Conservation (phyloP, 2,888 invertebrate genomes). For the Apotomis betuletana region DNA sequence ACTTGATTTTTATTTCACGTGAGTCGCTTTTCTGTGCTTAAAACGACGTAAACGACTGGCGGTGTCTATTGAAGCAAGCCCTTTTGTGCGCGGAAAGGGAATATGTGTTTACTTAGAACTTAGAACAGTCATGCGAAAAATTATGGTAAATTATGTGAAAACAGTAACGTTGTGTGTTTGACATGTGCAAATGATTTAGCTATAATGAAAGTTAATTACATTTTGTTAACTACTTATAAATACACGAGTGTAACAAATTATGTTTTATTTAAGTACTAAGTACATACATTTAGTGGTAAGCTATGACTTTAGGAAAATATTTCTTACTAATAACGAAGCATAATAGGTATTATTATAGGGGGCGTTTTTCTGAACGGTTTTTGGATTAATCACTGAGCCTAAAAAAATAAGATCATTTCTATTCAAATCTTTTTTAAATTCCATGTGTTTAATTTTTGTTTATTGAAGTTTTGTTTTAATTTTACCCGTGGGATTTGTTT, state of each 20-base stretch:
- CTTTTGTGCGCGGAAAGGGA: background rate
- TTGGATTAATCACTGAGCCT: too few species aligned
- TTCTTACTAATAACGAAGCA: too few species aligned
- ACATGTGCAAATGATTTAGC: background rate
- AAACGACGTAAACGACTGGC: background rate
- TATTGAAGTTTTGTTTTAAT: too few species aligned
- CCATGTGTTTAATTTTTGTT: too few species aligned
- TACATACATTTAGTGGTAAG: too few species aligned
- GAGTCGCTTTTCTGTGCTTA: background rate
- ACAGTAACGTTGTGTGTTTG: background rate
- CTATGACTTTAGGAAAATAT: too few species aligned
- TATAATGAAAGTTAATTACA: background rate
- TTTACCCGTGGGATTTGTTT: too few species aligned
- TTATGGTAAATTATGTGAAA: conserved; percentile 6
- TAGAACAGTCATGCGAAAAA: background rate
- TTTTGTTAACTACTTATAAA: background rate
- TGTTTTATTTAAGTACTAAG: too few species aligned
- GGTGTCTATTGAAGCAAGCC: background rate
- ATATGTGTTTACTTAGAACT: background rate
- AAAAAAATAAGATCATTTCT: too few species aligned
- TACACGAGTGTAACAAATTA: background rate
- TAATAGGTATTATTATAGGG: too few species aligned
- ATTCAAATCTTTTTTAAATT: too few species aligned
- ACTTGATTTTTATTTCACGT: conserved; percentile 32
- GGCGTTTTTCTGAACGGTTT: too few species aligned